A percentile compares a stretch with the other conserved stretches of the same genome.
phyloP scores from a whole-genome alignment of 2,113 vertebrate species.

The Labeo rohita region DNA sequence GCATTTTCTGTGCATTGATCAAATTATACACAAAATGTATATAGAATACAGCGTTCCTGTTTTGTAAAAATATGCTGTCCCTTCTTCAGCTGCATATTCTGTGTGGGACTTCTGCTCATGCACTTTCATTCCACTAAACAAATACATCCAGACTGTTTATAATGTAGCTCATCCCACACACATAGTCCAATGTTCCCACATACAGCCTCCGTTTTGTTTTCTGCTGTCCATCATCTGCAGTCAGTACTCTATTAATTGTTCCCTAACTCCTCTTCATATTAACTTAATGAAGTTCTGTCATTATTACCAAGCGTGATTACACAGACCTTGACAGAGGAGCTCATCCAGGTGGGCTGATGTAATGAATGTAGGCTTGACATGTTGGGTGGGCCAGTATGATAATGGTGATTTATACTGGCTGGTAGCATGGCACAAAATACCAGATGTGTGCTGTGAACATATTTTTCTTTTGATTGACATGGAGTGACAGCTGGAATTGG shows the following conservation, averaged over 20 bases:
- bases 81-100: neutral
- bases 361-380: constrained; percentile 19
- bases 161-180: neutral
- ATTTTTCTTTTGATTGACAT: constrained; percentile 35
- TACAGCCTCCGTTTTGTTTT: constrained; percentile 7
- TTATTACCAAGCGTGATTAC: neutral
- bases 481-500: neutral
- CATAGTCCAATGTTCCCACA: constrained; percentile 17
- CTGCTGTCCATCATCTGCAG: neutral
- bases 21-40: neutral
- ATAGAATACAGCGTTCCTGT: neutral
- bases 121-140: neutral
- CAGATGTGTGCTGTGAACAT: neutral
- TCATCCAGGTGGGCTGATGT: neutral
- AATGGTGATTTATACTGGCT: constrained; percentile 16
- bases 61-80: neutral
- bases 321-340: neutral
- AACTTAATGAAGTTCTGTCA: neutral
- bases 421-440: constrained; percentile 21
- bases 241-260: constrained; percentile 4
- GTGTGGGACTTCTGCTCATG: constrained; percentile 7
- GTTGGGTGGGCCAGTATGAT: constrained; percentile 1
- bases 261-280: constrained; percentile 15
- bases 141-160: constrained; percentile 23
- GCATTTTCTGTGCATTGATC: neutral